Percentiles rank a stretch among this genome's conserved stretches.
phyloP scores from a whole-genome alignment of 2,113 vertebrate species.

The Hassar affinis region DNA sequence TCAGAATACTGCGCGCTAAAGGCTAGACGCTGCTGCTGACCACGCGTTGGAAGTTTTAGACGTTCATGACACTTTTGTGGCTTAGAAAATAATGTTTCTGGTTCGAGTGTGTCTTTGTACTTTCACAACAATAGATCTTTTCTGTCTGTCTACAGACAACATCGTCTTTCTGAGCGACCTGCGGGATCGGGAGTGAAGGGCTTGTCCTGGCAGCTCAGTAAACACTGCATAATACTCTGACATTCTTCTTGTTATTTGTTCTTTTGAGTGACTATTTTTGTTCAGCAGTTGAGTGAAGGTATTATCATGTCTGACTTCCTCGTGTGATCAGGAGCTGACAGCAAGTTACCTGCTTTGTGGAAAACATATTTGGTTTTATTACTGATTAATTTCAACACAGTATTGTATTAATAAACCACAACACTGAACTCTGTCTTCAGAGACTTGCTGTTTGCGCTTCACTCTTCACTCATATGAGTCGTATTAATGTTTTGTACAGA shows the following conservation, averaged over 20 bases:
- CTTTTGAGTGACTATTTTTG: slow-evolving; percentile 8
- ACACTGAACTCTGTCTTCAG: background rate
- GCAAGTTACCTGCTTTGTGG: background rate
- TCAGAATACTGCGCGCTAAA: background rate
- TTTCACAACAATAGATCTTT: background rate
- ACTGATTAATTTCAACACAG: background rate
- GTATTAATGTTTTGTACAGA: background rate
- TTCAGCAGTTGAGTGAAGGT: background rate
- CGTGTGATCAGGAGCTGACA: background rate
- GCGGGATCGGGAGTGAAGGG: slow-evolving; percentile 76
- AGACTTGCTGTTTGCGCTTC: background rate
- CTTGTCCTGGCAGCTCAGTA: background rate
- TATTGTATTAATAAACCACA: slow-evolving; percentile 5
- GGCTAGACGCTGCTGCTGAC: too few species aligned
- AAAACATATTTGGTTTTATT: slow-evolving; percentile 5
- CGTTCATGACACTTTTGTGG: too few species aligned
- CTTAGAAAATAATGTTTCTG: background rate
- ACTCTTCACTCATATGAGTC: too few species aligned
- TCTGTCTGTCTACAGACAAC: slow-evolving; percentile 80
- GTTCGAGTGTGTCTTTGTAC: background rate
- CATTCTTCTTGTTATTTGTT: slow-evolving; percentile 31
- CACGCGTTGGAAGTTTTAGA: background rate
- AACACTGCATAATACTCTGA: slow-evolving; percentile 25
- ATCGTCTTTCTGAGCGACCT: slow-evolving; percentile 90
- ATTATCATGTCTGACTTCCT: background rate